Base-by-base conservation (phyloP, 1,140 invertebrate species). In the Euura saliciscinereae region DNA sequence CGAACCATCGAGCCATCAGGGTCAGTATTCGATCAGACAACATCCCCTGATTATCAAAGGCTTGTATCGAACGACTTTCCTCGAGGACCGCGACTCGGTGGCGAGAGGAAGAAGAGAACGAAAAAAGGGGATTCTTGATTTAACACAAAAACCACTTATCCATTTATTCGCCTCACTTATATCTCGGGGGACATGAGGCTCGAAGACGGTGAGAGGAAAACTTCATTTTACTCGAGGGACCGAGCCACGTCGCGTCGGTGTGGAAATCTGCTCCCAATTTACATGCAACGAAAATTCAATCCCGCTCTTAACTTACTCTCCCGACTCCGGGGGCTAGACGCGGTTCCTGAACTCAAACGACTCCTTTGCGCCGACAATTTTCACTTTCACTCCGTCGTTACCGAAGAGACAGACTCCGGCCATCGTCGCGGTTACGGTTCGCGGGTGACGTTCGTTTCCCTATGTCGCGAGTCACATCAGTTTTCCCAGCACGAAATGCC, bases 201-300 rank as follows among this genome's bases (percentile, higher is more conserved):
- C 0, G 28, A 28, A 28, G 28, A 4, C 51, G 8, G 51, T 59
- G 8, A 59, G 8, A 59, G 51, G 10, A n/a, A n/a, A 59, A 59
- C 51, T 59, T 6, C 51, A 59, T 59, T 59, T 59, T 59, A 59
- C 51, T n/a, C 51, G 51, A 6, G 51, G 51, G 51, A 59, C 51
- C 51, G 8, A 4, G 13, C 51, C 8, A 59, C 13, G 3, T n/a
- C 51, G 28, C 28, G 28, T 28, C 28, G 0, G 28, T 28, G 51
- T 59, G 8, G 51, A n/a, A 59, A 59, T 4, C 51, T 59, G 51
- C 8, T 59, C 51, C 51, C 6, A 59, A 59, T 59, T 59, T 59
- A 59, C 51, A 59, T 59, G 51, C 51, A 59, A 59, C 51, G 51
- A 59, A 59, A 59, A 59, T 59, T 59, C 8, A 59, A 59, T 59